Evolutionary conservation across 2,888 invertebrate genomes (phyloP).

Genomic region (Erannis defoliaria): DNA sequence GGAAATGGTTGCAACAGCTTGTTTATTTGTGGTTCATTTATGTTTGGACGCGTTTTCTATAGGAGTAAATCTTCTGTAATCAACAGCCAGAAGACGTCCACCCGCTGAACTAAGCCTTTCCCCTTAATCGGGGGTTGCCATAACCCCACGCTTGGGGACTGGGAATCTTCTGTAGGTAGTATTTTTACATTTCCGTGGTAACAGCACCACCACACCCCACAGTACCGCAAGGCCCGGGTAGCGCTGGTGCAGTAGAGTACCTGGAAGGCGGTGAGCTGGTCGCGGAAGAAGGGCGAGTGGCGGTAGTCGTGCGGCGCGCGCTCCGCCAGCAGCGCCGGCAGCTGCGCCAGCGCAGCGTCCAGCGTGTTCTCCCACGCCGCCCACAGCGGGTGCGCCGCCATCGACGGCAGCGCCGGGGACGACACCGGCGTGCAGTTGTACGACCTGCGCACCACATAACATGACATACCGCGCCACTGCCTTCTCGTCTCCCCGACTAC

Average conservation of each 20-base stretch:
- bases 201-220: no score
- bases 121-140: no score
- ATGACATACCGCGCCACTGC: neutral
- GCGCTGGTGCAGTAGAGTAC: slow-evolving; percentile 72
- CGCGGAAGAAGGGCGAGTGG: slow-evolving; percentile 98
- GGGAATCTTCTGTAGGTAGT: no score
- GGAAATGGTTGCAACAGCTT: no score
- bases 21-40: no score
- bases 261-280: slow-evolving; percentile 99
- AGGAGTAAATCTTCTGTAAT: no score
- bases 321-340: slow-evolving; percentile 91
- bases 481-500: no score
- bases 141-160: no score
- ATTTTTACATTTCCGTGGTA: no score
- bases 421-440: slow-evolving; percentile 99
- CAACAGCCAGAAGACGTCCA: no score
- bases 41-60: no score
- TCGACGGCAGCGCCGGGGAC: slow-evolving; percentile 95
- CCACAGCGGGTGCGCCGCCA: slow-evolving; percentile 97
- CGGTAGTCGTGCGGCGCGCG: slow-evolving; percentile 81
- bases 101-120: no score
- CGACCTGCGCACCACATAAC: slow-evolving; percentile 77
- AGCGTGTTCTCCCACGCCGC: slow-evolving; percentile 99
- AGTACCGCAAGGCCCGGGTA: neutral
- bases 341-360: slow-evolving; percentile 96